A percentile compares a stretch with the other conserved stretches of the same genome.
Evolutionary conservation across 2,113 vertebrate genomes (phyloP).

Genomic region (Pungitius pungitius): DNA sequence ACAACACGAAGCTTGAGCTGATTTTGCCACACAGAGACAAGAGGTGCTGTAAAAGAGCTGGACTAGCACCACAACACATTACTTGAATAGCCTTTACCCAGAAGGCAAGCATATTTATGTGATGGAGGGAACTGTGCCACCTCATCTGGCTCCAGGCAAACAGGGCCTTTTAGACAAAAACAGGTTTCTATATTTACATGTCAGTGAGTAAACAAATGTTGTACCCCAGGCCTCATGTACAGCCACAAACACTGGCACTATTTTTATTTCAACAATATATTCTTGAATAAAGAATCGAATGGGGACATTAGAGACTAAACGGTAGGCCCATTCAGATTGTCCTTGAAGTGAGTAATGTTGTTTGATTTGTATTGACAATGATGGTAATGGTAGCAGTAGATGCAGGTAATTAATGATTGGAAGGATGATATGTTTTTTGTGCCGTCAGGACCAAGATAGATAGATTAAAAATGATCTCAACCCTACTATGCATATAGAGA

Average conservation of each 20-base stretch:
- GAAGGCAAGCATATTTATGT: conserved; percentile 50
- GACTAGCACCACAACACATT: conserved; percentile 5
- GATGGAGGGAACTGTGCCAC: conserved; percentile 37
- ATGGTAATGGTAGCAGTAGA: too few relatives aligned
- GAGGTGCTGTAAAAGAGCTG: conserved; percentile 51
- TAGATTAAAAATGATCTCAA: neutral
- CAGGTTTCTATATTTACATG: conserved; percentile 43
- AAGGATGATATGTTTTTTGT: neutral
- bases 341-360: too few relatives aligned
- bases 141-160: conserved; percentile 19
- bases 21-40: conserved; percentile 61
- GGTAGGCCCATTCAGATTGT: neutral
- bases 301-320: neutral
- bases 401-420: neutral
- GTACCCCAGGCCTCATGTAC: neutral
- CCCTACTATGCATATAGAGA: neutral
- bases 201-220: conserved; percentile 6
- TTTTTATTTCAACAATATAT: neutral
- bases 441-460: neutral
- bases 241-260: neutral
- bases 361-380: too few relatives aligned
- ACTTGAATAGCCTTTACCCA: conserved; percentile 52
- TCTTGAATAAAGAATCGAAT: neutral
- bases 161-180: conserved; percentile 35
- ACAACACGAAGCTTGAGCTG: conserved; percentile 56